Evolutionary conservation across 2,888 invertebrate genomes (phyloP), one percentile per base, ranked within the genome.

Genomic region (Sinopyrophorus schimmeli): DNA sequence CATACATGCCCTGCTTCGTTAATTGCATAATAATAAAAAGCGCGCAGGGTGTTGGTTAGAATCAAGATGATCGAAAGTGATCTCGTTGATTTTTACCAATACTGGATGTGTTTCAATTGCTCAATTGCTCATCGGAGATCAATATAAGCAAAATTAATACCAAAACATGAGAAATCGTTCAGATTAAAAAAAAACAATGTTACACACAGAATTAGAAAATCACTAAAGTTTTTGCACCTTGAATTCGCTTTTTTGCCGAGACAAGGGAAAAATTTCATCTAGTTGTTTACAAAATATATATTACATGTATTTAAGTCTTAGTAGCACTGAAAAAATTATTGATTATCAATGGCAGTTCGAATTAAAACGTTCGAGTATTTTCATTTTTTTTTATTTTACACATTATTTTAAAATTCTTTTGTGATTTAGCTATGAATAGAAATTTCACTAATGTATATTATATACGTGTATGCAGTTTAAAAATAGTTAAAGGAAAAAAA

Each of bases 71-170:
- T 18, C 21, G 11, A 20, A 15, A 17, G 11, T 12, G 10, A n/a
- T 21, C 21, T 35, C 26, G 20, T 34, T 18, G 5, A 34, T 35
- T 35, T 26, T 43, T 27, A 9, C 27, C 32, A 24, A 35, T 27
- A 31, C 18, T 17, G 31, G 10, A 37, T 32, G 30, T 47, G 26
- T 20, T 26, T 20, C 17, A 46, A 27, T 47, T 43, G 47, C 52
- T 52, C 52, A 46, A 27, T 47, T 47, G 47, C 52, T 52, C 52
- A 52, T 52, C 39, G 42, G 52, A 52, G 52, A 52, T 47, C 47
- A 47, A 47, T 47, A 52, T 43, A 47, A n/a, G 43, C 52, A 42
- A 38, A 43, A 42, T 18, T 38, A 21, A 43, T 27, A 26, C 24
- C 28, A 38, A 5, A 10, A 28, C 18, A 37, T 21, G 35, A 44